phyloP scores from a whole-genome alignment of 2,888 invertebrate species.

The Caradrina kadenii region DNA sequence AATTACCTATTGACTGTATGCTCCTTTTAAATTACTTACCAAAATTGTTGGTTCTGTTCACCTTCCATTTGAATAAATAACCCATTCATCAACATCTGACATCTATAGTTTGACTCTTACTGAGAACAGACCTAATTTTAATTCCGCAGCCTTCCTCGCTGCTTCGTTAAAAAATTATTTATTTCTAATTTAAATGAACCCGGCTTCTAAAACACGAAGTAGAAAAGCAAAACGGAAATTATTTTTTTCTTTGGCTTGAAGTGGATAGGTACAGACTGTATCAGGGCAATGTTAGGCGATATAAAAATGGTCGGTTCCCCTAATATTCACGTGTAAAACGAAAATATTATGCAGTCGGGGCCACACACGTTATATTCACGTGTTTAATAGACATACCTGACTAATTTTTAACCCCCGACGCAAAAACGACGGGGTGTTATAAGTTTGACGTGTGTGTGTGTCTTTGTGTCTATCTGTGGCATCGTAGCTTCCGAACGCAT shows the following conservation, averaged over 20 bases:
- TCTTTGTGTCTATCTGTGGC: too few relatives aligned
- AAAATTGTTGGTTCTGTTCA: not conserved
- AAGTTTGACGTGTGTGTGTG: too few relatives aligned
- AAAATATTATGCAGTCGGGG: not conserved
- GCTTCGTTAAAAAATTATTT: conserved; percentile 16
- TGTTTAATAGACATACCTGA: too few relatives aligned
- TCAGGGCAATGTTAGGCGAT: not conserved
- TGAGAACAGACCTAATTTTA: conserved; percentile 3
- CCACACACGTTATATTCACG: not conserved
- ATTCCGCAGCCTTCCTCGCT: not conserved
- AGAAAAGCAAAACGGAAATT: conserved; percentile 12
- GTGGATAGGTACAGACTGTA: not conserved
- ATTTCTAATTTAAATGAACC: conserved; percentile 14
- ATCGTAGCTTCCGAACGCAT: too few relatives aligned
- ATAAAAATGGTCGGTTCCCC: conserved; percentile 1
- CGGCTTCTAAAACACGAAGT: conserved; percentile 11
- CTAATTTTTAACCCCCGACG: too few relatives aligned
- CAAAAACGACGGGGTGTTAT: too few relatives aligned
- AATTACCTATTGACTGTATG: too few relatives aligned
- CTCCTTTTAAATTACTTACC: too few relatives aligned
- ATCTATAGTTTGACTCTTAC: not conserved
- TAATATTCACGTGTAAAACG: not conserved
- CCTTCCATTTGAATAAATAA: not conserved
- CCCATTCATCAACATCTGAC: not conserved
- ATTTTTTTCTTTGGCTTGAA: not conserved